Base-by-base conservation (phyloP, 1,140 invertebrate species). In the Drosophila lini region DNA sequence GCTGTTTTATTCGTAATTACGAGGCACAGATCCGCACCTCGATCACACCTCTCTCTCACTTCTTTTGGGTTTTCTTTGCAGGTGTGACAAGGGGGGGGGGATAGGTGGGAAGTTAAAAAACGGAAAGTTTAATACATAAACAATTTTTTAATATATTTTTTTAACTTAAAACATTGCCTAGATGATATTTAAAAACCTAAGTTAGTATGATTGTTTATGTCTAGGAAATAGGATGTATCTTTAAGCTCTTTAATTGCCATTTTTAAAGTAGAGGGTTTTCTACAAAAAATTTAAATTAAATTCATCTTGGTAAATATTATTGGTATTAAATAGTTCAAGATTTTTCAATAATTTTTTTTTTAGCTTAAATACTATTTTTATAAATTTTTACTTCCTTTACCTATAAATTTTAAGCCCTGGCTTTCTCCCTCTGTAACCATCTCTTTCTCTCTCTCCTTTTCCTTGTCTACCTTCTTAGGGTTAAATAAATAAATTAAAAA, bases 1-100 rank as follows among this genome's bases (percentile, higher is more conserved):
- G 32, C 32, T 71, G 69, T 60, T 64, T 59, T 44, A 70, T 59
- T 74, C 73, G 78, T 83, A 83, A 83, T 83, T 83, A 85, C 81
- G 58, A 59, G 40, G 52, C 22, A 36, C 3, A 44, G 65, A 70
- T 73, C 69, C 69, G 45, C 44, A 36, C 47, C 70, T 40, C 47
- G 68, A 74, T 74, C 70, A 74, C 57, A 74, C 70, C 53, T 44
- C 67, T 48, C 63, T 45, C 11, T 45, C 42, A 40, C 38, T 40
- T 22, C 19, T 7, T 38, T 55, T 25, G 50, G 50, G 15, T 19
- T 52, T 47, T 19, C 15, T 16, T 16, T 22, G 3, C 41, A 10
- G 34, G 41, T n/a, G 42, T 36, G 10, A 1, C n/a, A 44, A 13
- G 34, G 41, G 13, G 34, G 41, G 13, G 19, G 52, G 53, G n/a